A percentile compares a stretch with the other conserved stretches of the same genome.
Evolutionary conservation across 2,113 vertebrate species (phyloP).

Genomic region (Condylura cristata): DNA sequence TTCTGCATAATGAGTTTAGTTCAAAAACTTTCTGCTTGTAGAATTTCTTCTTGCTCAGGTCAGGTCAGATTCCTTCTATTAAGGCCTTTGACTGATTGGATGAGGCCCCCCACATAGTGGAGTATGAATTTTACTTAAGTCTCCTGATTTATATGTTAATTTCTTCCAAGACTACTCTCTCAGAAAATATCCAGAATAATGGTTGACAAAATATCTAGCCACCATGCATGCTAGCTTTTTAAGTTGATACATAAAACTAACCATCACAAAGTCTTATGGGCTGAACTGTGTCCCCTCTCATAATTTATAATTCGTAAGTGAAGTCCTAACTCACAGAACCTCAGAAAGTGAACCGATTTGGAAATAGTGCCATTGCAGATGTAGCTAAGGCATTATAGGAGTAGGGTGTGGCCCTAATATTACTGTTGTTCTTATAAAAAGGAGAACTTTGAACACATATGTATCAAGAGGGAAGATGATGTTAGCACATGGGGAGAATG

Average conservation of each 20-base stretch:
- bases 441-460: neutral
- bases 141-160: neutral
- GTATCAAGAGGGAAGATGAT: neutral
- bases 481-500: neutral
- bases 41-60: neutral
- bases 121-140: neutral
- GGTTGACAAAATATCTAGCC: neutral
- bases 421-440: neutral
- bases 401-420: neutral
- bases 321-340: neutral
- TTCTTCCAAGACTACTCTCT: neutral
- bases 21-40: neutral
- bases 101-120: neutral
- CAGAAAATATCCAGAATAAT: neutral
- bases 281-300: neutral
- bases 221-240: neutral
- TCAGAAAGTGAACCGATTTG: neutral
- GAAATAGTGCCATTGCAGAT: neutral
- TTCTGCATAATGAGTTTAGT: neutral
- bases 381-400: neutral
- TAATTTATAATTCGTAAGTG: neutral
- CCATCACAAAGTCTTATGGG: neutral
- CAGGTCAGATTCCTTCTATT: neutral
- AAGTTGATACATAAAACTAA: neutral
- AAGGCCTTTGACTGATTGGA: neutral